Base-by-base conservation (phyloP, 2,888 invertebrate species). In the Acanthosepion pharaonis region DNA sequence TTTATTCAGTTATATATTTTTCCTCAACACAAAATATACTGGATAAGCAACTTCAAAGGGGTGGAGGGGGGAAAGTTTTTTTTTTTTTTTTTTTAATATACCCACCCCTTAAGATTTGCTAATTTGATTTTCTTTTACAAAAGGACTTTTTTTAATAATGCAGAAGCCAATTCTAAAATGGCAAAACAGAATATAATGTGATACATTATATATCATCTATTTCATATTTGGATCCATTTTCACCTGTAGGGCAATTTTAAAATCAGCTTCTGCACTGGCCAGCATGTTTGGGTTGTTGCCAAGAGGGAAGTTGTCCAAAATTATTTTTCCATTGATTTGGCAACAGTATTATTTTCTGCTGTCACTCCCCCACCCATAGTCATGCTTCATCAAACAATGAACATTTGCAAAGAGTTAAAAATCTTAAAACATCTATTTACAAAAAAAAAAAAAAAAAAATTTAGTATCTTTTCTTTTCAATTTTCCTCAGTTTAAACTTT, bases 21-120 rank as follows among this genome's bases (percentile, higher is more conserved):
- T 78, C n/a, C 9, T 78, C 78, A 78, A n/a, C 78, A 78, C 78
- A 78, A 78, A 78, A 78, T 78, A 78, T 78, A 78, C 78, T 78
- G 78, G 78, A 78, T n/a, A 78, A 78, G 78, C 78, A n/a, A n/a
- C 28, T 78, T 78, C 78, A 78, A 78, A 78, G 15, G n/a, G 6
- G 8, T n/a, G n/a, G 33, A 78, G 25, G 25, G 42, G 28, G 5
- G 2, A 25, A 0, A 25, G 23, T 59, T 18, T 59, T 59, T 59
- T 59, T 59, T 59, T 23, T 59, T 59, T 64, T 25, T 3, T 25
- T 64, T 23, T 64, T 64, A 23, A 64, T 64, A 8, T n/a, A 78
- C 15, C 55, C 23, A 4, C 59, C 59, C 23, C 23, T 59, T 59
- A 5, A 20, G 20, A 59, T 20, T 51, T 11, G 15, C 59, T 20